Conservation (phyloP, 2,888 invertebrate species). For the Spatulosminthurus flaviceps region DNA sequence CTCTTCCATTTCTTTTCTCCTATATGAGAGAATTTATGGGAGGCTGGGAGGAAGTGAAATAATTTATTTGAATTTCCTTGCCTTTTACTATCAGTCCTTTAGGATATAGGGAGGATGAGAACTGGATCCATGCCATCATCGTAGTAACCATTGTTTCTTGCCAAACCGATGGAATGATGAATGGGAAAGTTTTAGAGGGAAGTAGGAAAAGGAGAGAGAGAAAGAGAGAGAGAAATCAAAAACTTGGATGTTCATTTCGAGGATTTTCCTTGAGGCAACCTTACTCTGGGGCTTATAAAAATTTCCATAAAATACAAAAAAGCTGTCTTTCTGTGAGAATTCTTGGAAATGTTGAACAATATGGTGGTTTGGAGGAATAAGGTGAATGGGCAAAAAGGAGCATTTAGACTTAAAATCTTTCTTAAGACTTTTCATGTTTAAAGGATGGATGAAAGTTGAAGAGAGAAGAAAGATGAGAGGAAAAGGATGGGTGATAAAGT, state of each 20-base stretch:
- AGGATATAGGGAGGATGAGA: neutral
- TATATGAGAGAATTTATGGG: constrained; percentile 15
- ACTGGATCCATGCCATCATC: constrained; percentile 16
- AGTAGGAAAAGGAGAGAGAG: neutral
- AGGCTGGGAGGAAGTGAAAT: constrained; percentile 27
- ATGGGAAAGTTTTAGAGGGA: constrained; percentile 1
- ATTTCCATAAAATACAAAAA: neutral
- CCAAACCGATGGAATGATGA: constrained; percentile 28
- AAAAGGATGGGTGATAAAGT: constrained; percentile 35
- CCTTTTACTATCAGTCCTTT: constrained; percentile 20
- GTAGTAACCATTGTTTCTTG: constrained; percentile 22
- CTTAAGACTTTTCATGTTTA: constrained; percentile 26
- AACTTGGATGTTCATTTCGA: neutral
- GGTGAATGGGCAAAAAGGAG: constrained; percentile 6
- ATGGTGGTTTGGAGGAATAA: neutral
- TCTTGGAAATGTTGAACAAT: constrained; percentile 9
- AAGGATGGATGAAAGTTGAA: constrained; percentile 6
- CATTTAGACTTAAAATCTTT: constrained; percentile 24
- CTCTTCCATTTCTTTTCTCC: neutral
- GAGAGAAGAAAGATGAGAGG: constrained; percentile 13
- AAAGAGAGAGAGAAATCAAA: constrained; percentile 10
- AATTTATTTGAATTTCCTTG: constrained; percentile 33
- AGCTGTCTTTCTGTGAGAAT: constrained; percentile 2
- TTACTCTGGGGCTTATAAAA: no score
- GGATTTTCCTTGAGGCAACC: no score